phyloP scores from a whole-genome alignment of 2,888 invertebrate genomes.

The Dasysyrphus tricinctus region DNA sequence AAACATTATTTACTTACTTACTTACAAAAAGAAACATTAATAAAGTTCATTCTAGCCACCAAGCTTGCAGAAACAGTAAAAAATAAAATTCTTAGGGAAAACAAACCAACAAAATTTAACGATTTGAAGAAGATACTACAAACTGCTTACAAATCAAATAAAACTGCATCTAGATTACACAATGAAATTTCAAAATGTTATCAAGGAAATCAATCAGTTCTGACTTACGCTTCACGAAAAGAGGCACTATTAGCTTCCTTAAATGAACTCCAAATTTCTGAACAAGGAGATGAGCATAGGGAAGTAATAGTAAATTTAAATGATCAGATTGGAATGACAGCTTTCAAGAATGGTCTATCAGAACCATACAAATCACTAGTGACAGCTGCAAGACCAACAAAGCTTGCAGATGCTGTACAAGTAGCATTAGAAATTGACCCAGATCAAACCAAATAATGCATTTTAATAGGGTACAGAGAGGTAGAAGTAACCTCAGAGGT shows the following conservation, averaged over 20 bases:
- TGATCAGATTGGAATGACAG: slow-evolving; percentile 1
- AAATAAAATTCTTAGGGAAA: slow-evolving; percentile 8
- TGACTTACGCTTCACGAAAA: not conserved
- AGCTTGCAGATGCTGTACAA: no score
- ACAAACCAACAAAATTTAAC: not conserved
- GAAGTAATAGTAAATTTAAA: not conserved
- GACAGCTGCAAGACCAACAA: slow-evolving; percentile 1
- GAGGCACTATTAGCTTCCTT: not conserved
- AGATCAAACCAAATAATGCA: no score
- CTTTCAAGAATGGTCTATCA: slow-evolving; percentile 16
- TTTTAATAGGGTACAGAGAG: no score
- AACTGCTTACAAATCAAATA: no score
- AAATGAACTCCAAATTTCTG: slow-evolving; percentile 3
- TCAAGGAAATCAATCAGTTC: slow-evolving; percentile 2
- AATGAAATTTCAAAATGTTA: not conserved
- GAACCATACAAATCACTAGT: slow-evolving; percentile 15
- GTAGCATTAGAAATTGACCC: no score
- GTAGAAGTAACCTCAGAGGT: no score
- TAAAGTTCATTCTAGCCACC: slow-evolving; percentile 6
- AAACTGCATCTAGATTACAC: not conserved
- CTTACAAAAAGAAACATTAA: not conserved
- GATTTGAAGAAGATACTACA: not conserved
- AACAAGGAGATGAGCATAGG: not conserved
- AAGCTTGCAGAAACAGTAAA: slow-evolving; percentile 16
- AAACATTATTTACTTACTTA: no score